Evolutionary conservation across 2,113 vertebrate genomes (phyloP).

Genomic region (Hippocampus barbouri): DNA sequence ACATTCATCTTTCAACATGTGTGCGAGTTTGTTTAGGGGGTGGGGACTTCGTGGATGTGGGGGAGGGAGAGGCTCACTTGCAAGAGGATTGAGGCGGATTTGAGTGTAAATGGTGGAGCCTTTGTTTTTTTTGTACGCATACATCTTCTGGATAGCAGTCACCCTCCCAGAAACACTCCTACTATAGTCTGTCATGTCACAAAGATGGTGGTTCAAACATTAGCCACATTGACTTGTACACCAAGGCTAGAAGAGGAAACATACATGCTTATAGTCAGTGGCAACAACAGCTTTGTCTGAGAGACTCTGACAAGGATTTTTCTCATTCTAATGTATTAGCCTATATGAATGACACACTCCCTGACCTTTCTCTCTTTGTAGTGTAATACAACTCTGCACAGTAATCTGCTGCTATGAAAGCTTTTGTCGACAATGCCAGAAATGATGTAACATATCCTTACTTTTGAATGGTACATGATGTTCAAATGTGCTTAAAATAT

Average conservation of each 20-base stretch:
- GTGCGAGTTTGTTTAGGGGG: conserved; percentile 66
- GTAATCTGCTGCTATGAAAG: background rate
- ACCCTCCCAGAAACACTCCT: conserved; percentile 5
- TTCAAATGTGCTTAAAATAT: background rate
- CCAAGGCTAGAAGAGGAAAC: conserved; percentile 8
- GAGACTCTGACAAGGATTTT: background rate
- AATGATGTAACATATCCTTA: background rate
- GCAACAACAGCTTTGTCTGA: conserved; percentile 8
- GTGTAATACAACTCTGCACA: background rate
- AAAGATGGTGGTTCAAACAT: conserved; percentile 45
- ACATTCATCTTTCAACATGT: conserved; percentile 70
- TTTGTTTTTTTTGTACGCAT: conserved; percentile 43
- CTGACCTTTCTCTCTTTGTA: background rate
- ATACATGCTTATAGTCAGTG: conserved; percentile 4
- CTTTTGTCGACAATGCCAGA: background rate
- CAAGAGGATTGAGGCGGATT: conserved; percentile 3
- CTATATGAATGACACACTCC: background rate
- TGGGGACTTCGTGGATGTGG: conserved; percentile 18
- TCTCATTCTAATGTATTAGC: background rate
- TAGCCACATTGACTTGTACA: conserved; percentile 25
- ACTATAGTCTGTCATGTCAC: conserved; percentile 16
- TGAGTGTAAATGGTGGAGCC: conserved; percentile 16
- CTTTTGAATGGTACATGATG: background rate
- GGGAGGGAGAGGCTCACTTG: background rate
- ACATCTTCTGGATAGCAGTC: background rate